These are phyloP conservation scores for Tipula confusa DNA, from an alignment of 2,888 invertebrate species.

Conservation along the genomic window DNA sequence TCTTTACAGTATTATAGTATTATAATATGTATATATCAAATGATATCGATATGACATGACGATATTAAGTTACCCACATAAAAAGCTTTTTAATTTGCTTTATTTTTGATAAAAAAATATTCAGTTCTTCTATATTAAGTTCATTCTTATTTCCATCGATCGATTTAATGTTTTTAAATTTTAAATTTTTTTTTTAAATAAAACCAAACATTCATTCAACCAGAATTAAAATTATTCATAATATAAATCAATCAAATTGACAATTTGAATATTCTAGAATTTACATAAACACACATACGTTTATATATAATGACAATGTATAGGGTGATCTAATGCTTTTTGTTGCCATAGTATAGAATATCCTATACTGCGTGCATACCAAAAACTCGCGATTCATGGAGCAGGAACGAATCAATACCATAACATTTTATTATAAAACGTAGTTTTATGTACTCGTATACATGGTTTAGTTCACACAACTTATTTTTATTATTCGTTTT, in stretches of 20 bases:
- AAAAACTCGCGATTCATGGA: not conserved
- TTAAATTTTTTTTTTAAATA: not conserved
- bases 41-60: not conserved
- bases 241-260: not conserved
- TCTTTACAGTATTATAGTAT: not conserved
- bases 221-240: constrained; percentile 13
- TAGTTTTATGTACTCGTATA: not conserved
- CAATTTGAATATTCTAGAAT: not conserved
- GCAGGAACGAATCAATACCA: constrained; percentile 5
- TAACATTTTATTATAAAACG: not conserved
- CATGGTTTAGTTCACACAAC: not conserved
- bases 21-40: not conserved
- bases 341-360: not conserved
- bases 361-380: not conserved
- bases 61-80: not conserved
- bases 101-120: not conserved
- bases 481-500: not conserved
- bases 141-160: not conserved
- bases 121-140: not conserved
- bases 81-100: not conserved
- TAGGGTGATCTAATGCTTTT: not conserved
- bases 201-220: not conserved
- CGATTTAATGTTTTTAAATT: not conserved
- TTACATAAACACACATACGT: not conserved
- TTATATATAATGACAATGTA: not conserved